Evolutionary conservation across 2,797 vertebrate genomes (phyloP), one percentile per base, ranked within the genome.

Genomic region (Pygocentrus nattereri): DNA sequence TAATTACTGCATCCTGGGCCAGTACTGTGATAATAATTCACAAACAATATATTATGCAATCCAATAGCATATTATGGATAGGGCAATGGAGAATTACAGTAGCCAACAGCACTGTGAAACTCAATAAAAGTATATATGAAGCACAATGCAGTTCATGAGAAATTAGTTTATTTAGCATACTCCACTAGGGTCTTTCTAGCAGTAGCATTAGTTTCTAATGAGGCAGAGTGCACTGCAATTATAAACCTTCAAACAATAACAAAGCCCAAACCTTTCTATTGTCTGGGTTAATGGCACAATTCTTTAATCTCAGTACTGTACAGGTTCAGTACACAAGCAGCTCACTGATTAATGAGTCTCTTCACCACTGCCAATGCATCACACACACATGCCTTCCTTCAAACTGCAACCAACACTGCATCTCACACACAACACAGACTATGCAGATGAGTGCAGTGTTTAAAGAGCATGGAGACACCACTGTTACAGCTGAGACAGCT

Each of bases 301-400:
- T 8, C 50, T 56, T 73, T 47, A 71, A 27, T 47, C n/a, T 16
- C 68, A 70, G 49, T 21, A 18, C 16, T 71, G 49, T 25, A 71
- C 23, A 71, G 27, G 4, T 67, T 34, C 65, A 44, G 69, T 68
- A 71, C 59, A 44, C 62, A 79, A 84, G 52, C 65, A 79, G 56
- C 64, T 19, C 58, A 44, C 21, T 50, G 23, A 61, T 79, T 74
- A 83, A 74, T 21, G 50, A 74, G 44, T 25, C n/a, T 31, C 41
- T 67, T 23, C 1, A 10, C 67, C 56, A 19, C 52, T 21, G 52
- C 19, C 34, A 65, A 21, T 19, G 16, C 19, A 44, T 25, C 23
- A 65, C 76, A 83, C 44, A 44, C 41, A 61, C 38, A 38, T 27
- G 47, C 41, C n/a, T 52, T 68, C 1, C 13, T 31, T 73, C 25